phyloP scores from a whole-genome alignment of 1,140 invertebrate genomes.

The Neelides sp. region DNA sequence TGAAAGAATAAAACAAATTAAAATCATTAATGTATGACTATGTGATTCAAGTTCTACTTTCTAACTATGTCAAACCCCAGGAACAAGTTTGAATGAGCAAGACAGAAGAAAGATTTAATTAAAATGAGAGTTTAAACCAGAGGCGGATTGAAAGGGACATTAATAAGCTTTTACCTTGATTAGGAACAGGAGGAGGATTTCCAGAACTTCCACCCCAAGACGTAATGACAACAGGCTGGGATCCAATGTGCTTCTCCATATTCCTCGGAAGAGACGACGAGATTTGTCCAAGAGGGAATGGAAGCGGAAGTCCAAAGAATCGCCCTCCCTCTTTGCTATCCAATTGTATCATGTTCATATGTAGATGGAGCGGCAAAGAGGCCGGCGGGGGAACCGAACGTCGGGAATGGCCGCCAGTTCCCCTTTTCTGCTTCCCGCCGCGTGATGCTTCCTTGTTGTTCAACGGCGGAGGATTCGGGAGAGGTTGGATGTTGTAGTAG shows the following conservation, averaged over 20 bases:
- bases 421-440: neutral
- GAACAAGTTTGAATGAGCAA: too few relatives aligned
- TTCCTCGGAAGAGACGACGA: slow-evolving; percentile 7
- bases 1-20: too few relatives aligned
- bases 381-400: neutral
- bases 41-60: too few relatives aligned
- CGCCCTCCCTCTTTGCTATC: too few relatives aligned
- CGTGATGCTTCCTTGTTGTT: neutral
- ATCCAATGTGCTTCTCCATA: slow-evolving; percentile 13
- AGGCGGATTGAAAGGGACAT: too few relatives aligned
- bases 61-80: too few relatives aligned
- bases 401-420: neutral
- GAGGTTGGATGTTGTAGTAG: slow-evolving; percentile 13
- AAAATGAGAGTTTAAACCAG: too few relatives aligned
- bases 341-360: too few relatives aligned
- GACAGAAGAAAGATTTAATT: too few relatives aligned
- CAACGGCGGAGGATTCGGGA: slow-evolving; percentile 10
- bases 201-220: too few relatives aligned
- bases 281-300: slow-evolving; percentile 2
- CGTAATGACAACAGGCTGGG: slow-evolving; percentile 3
- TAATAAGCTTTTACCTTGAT: slow-evolving; percentile 12
- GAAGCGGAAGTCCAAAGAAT: slow-evolving; percentile 11
- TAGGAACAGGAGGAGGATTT: slow-evolving; percentile 5
- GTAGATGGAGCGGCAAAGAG: neutral
- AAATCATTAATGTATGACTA: too few relatives aligned